These are phyloP conservation scores for Heliconius nattereri DNA, from an alignment of 1,140 invertebrate species.

Conservation along the genomic window DNA sequence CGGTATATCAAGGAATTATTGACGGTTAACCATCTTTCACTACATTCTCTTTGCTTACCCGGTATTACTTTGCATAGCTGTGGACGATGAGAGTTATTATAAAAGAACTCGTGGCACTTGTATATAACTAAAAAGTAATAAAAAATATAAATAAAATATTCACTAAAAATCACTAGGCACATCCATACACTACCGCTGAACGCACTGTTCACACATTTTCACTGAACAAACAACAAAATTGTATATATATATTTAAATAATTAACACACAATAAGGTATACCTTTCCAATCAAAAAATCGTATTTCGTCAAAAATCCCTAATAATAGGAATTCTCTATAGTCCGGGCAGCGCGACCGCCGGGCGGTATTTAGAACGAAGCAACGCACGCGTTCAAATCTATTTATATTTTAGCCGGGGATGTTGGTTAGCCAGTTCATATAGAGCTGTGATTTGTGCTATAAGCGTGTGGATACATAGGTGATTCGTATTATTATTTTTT, in stretches of 20 bases:
- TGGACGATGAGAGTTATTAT: no score
- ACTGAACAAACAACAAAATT: slow-evolving; percentile 37
- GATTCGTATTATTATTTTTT: neutral
- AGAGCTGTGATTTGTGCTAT: slow-evolving; percentile 41
- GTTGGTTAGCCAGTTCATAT: slow-evolving; percentile 38
- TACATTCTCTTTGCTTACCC: no score
- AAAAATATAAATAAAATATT: slow-evolving; percentile 13
- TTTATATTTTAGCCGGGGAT: slow-evolving; percentile 68
- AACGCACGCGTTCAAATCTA: slow-evolving; percentile 54
- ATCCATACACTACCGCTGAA: slow-evolving; percentile 30
- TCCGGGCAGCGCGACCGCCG: slow-evolving; percentile 63
- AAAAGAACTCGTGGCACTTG: neutral
- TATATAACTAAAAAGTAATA: neutral
- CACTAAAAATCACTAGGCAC: slow-evolving; percentile 18
- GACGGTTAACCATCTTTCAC: no score
- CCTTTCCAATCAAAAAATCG: slow-evolving; percentile 62
- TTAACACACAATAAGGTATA: slow-evolving; percentile 39
- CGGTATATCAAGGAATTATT: no score
- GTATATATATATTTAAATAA: neutral
- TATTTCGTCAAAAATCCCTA: slow-evolving; percentile 48
- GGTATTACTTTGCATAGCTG: no score
- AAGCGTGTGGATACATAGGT: neutral
- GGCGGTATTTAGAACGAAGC: slow-evolving; percentile 63
- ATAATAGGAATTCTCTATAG: slow-evolving; percentile 51
- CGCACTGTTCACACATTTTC: slow-evolving; percentile 72